Base-by-base conservation (phyloP, 2,888 invertebrate genomes). In the Drosophila neotestacea region DNA sequence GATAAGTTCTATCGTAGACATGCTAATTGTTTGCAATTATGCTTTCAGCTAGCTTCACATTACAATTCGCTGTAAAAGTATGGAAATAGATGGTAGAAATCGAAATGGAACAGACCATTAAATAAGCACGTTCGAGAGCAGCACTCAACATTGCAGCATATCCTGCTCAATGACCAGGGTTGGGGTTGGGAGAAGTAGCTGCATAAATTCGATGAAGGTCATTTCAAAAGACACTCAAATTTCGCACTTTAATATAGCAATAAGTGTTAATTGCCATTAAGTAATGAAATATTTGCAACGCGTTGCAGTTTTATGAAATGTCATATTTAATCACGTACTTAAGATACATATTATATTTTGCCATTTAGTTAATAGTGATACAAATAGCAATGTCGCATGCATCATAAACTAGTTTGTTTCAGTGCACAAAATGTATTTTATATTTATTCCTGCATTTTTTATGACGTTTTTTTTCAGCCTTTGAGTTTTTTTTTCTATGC, bases 21-120 rank as follows among this genome's bases (percentile, higher is more conserved):
- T 74, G 79, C 82, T 89, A 87, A 85, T 85, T 89, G 85, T 87
- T 87, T 85, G 85, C 89, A 87, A 89, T 89, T 85, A 85, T 89
- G 84, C 84, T 89, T 85, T 89, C 67, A 60, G 58, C 63, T 59
- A 48, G 66, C 54, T 70, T 78, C 65, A 72, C 68, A 70, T 65
- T 68, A 65, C 61, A 69, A 47, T 56, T 46, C 36, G 46, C 50
- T 61, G 41, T 63, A 69, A 52, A 65, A 65, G 58, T 67, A 59
- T 69, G 54, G 77, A 81, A 4, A 75, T 38, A 51, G 62, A 55
- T 39, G 34, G 32, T 44, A 67, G 54, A 52, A 72, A 56, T 62
- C 55, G 44, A 67, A 64, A 51, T 63, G 56, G 59, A 74, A 51
- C 46, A 55, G 42, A 62, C 62, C 70, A 59, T 79, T 79, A 66